Percentiles rank a stretch among this genome's conserved stretches.
phyloP scores from a whole-genome alignment of 2,113 vertebrate species.

The Pelmatolapia mariae region DNA sequence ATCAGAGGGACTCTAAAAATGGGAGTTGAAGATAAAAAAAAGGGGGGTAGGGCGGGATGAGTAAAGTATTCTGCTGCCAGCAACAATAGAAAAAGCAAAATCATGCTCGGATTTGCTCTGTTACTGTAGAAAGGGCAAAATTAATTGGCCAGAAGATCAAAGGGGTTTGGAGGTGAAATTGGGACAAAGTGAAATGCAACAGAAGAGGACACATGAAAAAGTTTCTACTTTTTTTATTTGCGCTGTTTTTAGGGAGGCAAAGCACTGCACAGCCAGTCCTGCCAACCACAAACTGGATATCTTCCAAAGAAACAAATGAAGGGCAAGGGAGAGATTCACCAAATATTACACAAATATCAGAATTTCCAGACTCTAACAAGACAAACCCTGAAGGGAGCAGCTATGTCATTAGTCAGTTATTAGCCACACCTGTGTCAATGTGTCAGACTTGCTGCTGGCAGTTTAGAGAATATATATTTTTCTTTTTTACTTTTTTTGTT shows the following conservation, averaged over 20 bases:
- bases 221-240: background rate
- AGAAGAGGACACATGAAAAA: background rate
- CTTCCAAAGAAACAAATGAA: background rate
- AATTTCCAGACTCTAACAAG: background rate
- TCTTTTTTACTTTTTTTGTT: background rate
- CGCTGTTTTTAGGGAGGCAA: background rate
- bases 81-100: background rate
- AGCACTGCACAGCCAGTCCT: background rate
- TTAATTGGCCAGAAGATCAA: constrained; percentile 46
- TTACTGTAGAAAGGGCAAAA: constrained; percentile 9
- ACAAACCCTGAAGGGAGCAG: background rate
- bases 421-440: background rate
- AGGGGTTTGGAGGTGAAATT: constrained; percentile 8
- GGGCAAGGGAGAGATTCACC: background rate
- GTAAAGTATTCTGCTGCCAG: background rate
- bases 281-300: background rate
- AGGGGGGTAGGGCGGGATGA: background rate
- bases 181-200: background rate
- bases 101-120: background rate
- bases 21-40: background rate
- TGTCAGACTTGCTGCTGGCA: background rate
- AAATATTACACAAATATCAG: background rate
- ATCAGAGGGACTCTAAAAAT: background rate
- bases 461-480: background rate
- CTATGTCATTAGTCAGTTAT: background rate